Evolutionary conservation across 2,113 vertebrate genomes (phyloP), one percentile per base, ranked within the genome.

Genomic region (Sarotherodon lohbergeri): DNA sequence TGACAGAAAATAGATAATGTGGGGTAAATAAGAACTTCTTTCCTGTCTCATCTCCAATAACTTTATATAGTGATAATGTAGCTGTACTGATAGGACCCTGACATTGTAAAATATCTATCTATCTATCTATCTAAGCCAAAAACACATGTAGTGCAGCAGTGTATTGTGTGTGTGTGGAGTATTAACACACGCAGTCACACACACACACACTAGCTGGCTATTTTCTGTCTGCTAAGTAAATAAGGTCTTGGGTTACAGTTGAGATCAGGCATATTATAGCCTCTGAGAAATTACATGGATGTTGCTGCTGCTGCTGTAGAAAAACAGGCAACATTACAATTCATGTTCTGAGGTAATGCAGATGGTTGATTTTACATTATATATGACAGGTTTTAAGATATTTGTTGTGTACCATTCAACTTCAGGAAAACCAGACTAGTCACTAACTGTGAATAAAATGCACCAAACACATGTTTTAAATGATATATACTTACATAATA

Each of bases 181-280:
- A 19, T 14, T 22, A 57, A 63, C 36, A 80, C 56, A 80, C 5
- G 41, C 39, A 80, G 27, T 32, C 59, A 54, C 71, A 73, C 80
- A 27, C 80, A 27, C 27, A 80, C 54, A 84, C 56, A 17, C 68
- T 14, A 3, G 66, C 81, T 85, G 83, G 82, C 88, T 87, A 41
- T 91, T 93, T 92, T 93, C 90, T 88, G 90, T 89, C 85, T 86
- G 86, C 81, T 82, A 66, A 84, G 83, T 88, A 81, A 91, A 88
- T 91, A 54, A 82, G 81, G 61, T 83, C 89, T 94, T 55, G 5
- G 80, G 84, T 94, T 91, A 68, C 89, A 84, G 54, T 17, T 36
- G 52, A 54, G 88, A 86, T 90, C 83, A 82, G 78, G 85, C 79
- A 57, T 86, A 71, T 54, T 83, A 81, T 61, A 78, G 46, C 84